Conservation (phyloP, 92 coral and sea anemone genomes). For the Isaurus tuberculatus region DNA sequence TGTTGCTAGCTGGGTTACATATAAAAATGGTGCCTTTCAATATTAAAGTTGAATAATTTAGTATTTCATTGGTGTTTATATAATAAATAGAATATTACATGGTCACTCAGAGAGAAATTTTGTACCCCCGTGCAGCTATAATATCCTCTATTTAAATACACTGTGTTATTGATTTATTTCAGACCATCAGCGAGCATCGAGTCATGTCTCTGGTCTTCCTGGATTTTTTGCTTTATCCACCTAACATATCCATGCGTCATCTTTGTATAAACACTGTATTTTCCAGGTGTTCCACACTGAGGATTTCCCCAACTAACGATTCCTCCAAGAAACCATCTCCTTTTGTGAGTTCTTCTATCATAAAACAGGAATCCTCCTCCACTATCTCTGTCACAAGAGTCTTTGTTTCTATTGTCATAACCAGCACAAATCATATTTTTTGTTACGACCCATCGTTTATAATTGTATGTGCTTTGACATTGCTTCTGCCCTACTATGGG, state of each 20-base stretch:
- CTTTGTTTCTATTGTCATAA: conserved; percentile 53
- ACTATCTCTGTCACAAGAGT: conserved; percentile 89
- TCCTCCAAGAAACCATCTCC: conserved; percentile 92
- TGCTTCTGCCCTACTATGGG: conserved; percentile 76
- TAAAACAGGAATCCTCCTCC: conserved; percentile 93
- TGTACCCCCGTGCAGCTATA: too few relatives aligned
- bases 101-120: too few relatives aligned
- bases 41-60: too few relatives aligned
- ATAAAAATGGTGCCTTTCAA: too few relatives aligned
- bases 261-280: conserved; percentile 91
- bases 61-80: too few relatives aligned
- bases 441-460: conserved; percentile 86
- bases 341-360: conserved; percentile 67
- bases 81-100: too few relatives aligned
- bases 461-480: conserved; percentile 77
- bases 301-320: conserved; percentile 98
- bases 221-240: conserved; percentile 80
- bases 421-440: conserved; percentile 98
- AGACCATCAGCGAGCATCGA: conserved; percentile 47
- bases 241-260: conserved; percentile 74
- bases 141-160: too few relatives aligned
- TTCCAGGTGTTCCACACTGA: conserved; percentile 83
- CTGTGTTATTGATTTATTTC: background rate
- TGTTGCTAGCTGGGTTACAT: too few relatives aligned
- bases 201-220: conserved; percentile 20